Evolutionary conservation across 2,888 invertebrate species (phyloP).

Genomic region (Alloscopus bannaensis): DNA sequence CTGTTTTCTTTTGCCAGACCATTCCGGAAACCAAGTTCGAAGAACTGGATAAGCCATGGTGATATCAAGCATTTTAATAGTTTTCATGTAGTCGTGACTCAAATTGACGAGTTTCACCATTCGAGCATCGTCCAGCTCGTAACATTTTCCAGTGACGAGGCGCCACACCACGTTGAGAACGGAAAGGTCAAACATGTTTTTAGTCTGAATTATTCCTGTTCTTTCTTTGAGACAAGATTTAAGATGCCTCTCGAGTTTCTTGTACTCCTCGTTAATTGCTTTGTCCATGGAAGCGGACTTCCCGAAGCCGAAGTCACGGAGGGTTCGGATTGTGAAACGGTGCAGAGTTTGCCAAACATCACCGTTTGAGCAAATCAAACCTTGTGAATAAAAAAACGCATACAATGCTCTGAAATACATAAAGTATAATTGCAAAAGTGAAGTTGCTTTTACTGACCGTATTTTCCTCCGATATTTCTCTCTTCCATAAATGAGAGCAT

Average conservation of each 20-base stretch:
- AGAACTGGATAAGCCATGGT: conserved; percentile 24
- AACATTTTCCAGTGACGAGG: conserved; percentile 38
- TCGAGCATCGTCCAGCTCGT: conserved; percentile 23
- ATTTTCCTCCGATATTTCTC: too few relatives aligned
- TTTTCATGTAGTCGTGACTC: not conserved
- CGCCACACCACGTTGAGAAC: conserved; percentile 42
- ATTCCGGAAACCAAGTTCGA: conserved; percentile 19
- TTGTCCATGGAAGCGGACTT: conserved; percentile 53
- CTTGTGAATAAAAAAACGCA: too few relatives aligned
- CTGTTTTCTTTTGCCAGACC: not conserved
- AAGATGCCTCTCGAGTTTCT: too few relatives aligned
- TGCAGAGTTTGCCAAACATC: conserved; percentile 42
- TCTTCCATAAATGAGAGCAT: too few relatives aligned
- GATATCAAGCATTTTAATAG: conserved; percentile 24
- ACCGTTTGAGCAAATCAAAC: conserved; percentile 49
- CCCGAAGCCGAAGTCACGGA: conserved; percentile 48
- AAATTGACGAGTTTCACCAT: conserved; percentile 12
- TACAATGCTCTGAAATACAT: too few relatives aligned
- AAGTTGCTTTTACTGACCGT: too few relatives aligned
- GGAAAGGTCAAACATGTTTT: conserved; percentile 28
- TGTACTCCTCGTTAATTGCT: conserved; percentile 45
- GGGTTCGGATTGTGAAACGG: conserved; percentile 28
- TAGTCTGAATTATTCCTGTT: too few relatives aligned
- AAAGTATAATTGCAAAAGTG: too few relatives aligned
- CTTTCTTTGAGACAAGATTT: too few relatives aligned